Percentiles rank a stretch among this genome's conserved stretches.
Conservation (phyloP, 1,140 invertebrate genomes). For the Trachymyrmex septentrionalis region DNA sequence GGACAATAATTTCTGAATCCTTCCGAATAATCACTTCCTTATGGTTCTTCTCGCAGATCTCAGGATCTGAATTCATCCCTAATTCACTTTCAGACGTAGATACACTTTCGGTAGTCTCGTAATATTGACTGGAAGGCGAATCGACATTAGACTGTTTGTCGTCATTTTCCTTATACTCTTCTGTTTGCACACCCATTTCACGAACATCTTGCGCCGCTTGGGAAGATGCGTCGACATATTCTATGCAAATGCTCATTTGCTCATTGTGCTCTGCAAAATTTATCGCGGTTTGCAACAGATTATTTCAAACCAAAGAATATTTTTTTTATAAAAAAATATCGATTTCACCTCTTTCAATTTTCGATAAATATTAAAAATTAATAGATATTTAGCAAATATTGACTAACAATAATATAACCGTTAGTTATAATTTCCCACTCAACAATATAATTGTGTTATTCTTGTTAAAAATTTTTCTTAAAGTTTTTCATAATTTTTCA, state of each 20-base stretch:
- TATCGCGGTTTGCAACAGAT: neutral
- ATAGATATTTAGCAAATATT: neutral
- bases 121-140: conserved; percentile 48
- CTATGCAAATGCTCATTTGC: neutral
- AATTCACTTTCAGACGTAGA: conserved; percentile 60
- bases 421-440: too few relatives aligned
- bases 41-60: conserved; percentile 38
- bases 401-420: too few relatives aligned
- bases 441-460: too few relatives aligned
- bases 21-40: conserved; percentile 76
- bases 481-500: too few relatives aligned
- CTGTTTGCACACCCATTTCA: conserved; percentile 47
- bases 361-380: conserved; percentile 13
- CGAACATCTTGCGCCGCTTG: neutral
- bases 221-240: conserved; percentile 29
- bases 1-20: conserved; percentile 78
- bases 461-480: too few relatives aligned
- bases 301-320: neutral
- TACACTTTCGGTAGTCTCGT: conserved; percentile 39
- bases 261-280: conserved; percentile 27
- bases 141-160: conserved; percentile 23
- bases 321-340: neutral
- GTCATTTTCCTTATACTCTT: conserved; percentile 27
- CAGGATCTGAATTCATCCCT: conserved; percentile 39
- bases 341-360: neutral